Base-by-base conservation (phyloP, 2,888 invertebrate genomes). In the Lepidocyrtoides sp. region DNA sequence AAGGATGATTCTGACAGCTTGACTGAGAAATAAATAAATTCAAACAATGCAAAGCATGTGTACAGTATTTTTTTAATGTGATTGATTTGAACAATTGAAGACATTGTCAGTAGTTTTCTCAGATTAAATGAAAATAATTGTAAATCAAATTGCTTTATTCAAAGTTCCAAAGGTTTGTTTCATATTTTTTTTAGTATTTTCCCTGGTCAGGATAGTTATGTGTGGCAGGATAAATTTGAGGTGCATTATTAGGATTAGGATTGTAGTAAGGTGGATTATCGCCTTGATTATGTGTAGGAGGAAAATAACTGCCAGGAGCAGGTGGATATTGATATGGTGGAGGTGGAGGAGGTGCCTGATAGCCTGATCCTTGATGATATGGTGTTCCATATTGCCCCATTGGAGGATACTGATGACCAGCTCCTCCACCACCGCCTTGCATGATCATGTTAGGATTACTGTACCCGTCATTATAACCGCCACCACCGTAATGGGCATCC, bases 161-260 rank as follows among this genome's bases (percentile, higher is more conserved):
- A 20, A 54, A n/a, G 3, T 48, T 48, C 36, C 36, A 48, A 48
- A 3, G n/a, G n/a, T 48, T 48, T 63, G 23, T 66, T 66, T 36
- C 4, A 48, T 36, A 8, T 36, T 82, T n/a, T 2, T 23, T 17
- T 69, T 41, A 86, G 32, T 75, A 86, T 54, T 86, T 86, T 12
- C 86, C 86, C 10, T 75, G 72, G 7, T 86, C 75, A 26, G 66
- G 83, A 5, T 48, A 66, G 14, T 63, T 82, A 36, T 84, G 84
- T 12, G 51, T 36, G 26, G 32, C 5, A 2, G 86, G 86, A 36
- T 86, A 75, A 41, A 44, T 14, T 0, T 23, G 48, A 14, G 60
- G 82, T 44, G 86, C 86, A 75, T 86, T n/a, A n/a, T n/a, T n/a
- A n/a, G n/a, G n/a, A n/a, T n/a, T 86, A 7, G 86, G 86, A 60